phyloP scores from a whole-genome alignment of 2,888 invertebrate species.

The Dromius quadrimaculatus region DNA sequence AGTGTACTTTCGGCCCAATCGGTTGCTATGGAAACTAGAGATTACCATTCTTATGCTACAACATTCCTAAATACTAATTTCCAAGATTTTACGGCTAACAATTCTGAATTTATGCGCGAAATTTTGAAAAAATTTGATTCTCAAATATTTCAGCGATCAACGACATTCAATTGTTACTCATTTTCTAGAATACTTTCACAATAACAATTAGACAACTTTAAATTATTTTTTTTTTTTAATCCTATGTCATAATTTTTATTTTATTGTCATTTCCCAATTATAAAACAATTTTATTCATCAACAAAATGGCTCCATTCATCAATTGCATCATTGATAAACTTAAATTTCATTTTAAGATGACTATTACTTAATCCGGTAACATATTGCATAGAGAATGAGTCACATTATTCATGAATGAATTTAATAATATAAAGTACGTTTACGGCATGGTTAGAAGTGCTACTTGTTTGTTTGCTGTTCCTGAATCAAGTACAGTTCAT shows the following conservation, averaged over 20 bases:
- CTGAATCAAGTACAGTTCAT: conserved; percentile 14
- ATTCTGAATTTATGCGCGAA: too few relatives aligned
- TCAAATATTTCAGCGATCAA: too few relatives aligned
- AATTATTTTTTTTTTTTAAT: too few relatives aligned
- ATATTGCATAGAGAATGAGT: background rate
- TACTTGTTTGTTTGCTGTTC: conserved; percentile 4
- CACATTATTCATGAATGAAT: conserved; percentile 11
- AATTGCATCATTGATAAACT: conserved; percentile 23
- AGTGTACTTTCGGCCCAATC: too few relatives aligned
- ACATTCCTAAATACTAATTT: too few relatives aligned
- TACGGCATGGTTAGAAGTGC: conserved; percentile 1
- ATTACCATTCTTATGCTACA: too few relatives aligned
- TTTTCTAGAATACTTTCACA: background rate
- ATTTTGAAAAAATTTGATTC: too few relatives aligned
- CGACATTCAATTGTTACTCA: too few relatives aligned
- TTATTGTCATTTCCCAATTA: conserved; percentile 32
- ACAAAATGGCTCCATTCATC: background rate
- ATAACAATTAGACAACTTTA: too few relatives aligned
- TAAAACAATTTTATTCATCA: conserved; percentile 33
- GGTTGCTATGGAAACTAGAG: too few relatives aligned
- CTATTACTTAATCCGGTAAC: conserved; percentile 12
- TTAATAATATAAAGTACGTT: too few relatives aligned
- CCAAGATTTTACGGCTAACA: too few relatives aligned
- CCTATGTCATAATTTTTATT: background rate
- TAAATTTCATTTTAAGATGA: conserved; percentile 19